phyloP scores from a whole-genome alignment of 2,888 invertebrate species.

The Patella caerulea region DNA sequence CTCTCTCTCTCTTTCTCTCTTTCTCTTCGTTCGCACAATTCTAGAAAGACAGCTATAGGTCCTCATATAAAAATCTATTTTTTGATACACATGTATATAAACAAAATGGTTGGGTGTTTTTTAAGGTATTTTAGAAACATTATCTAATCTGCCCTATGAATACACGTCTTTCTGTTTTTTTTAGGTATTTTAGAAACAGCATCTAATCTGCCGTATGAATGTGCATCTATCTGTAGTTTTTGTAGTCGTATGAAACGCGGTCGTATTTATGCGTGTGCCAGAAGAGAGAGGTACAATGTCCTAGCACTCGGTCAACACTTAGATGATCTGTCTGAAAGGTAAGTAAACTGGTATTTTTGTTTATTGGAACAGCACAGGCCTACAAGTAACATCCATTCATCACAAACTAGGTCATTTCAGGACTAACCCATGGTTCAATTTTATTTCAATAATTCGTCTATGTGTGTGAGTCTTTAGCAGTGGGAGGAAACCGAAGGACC shows the following conservation, averaged over 20 bases:
- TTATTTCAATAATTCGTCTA: too few species aligned
- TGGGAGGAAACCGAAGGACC: too few species aligned
- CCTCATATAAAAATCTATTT: too few species aligned
- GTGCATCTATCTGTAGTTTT: conserved; percentile 79
- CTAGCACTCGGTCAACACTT: conserved; percentile 89
- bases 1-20: too few species aligned
- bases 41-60: too few species aligned
- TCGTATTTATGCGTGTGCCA: conserved; percentile 82
- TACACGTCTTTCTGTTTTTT: conserved; percentile 77
- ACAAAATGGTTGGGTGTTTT: background rate
- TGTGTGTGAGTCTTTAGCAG: too few species aligned
- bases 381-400: too few species aligned
- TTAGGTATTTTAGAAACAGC: conserved; percentile 75
- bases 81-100: too few species aligned
- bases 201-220: conserved; percentile 69
- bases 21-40: too few species aligned
- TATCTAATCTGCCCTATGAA: conserved; percentile 70
- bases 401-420: too few species aligned
- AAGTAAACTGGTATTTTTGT: background rate
- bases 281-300: conserved; percentile 85
- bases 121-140: conserved; percentile 62
- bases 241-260: conserved; percentile 82
- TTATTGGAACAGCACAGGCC: too few species aligned
- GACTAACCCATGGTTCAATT: too few species aligned
- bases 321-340: conserved; percentile 84